Conservation (phyloP, 2,797 vertebrate genomes). For the Malurus splendens region DNA sequence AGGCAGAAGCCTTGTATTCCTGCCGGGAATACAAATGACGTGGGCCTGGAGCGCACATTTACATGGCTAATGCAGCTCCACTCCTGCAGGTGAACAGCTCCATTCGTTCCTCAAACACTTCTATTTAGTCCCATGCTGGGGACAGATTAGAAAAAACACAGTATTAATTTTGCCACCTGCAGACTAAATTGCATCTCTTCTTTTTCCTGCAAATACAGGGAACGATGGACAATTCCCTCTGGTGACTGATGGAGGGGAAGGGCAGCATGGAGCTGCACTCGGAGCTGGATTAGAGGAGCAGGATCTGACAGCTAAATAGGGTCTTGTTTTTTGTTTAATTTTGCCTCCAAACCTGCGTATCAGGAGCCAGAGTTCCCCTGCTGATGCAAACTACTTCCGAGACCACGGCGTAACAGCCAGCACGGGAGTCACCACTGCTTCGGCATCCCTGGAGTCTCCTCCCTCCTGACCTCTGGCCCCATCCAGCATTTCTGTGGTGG, state of each 20-base stretch:
- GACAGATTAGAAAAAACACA: constrained; percentile 46
- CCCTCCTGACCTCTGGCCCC: neutral
- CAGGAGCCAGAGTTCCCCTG: neutral
- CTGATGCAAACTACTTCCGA: neutral
- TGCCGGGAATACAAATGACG: constrained; percentile 59
- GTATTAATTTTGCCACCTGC: constrained; percentile 60
- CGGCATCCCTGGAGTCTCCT: neutral
- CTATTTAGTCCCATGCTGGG: constrained; percentile 60
- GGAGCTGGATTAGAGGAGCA: neutral
- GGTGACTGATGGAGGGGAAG: neutral
- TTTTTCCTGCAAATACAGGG: neutral
- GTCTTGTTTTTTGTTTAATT: neutral
- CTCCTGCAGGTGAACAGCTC: constrained; percentile 41
- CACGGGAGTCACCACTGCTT: neutral
- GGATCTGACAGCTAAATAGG: neutral
- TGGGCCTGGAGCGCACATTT: constrained; percentile 9
- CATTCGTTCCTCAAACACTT: constrained; percentile 36
- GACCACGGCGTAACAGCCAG: neutral
- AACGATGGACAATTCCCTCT: neutral
- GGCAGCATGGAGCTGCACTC: neutral
- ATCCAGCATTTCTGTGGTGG: neutral
- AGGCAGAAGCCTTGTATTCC: constrained; percentile 13
- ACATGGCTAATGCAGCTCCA: constrained; percentile 28
- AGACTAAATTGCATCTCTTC: constrained; percentile 31
- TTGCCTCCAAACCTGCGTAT: neutral